Base-by-base conservation (phyloP, 2,888 invertebrate genomes). In the Synergus japonicus region DNA sequence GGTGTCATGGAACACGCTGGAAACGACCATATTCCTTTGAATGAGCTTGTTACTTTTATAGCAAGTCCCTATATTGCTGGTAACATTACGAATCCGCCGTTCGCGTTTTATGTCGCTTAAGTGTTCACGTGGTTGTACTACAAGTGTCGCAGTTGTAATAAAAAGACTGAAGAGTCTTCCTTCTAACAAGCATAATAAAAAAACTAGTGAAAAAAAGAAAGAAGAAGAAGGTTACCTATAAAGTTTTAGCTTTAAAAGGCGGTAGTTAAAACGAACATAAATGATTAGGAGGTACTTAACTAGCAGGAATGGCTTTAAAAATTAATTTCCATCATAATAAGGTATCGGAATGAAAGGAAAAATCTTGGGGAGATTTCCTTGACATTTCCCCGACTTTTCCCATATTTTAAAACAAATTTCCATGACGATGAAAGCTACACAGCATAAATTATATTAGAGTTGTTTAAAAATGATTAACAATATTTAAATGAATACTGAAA, bases 11-110 rank as follows among this genome's bases (percentile, higher is more conserved):
- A 37, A 37, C 37, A 37, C 4, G 37, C 0, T 37, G 37, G 37
- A 5, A 73, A 73, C 49, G 73, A 73, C 73, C 73, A 54, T 73
- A 73, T 73, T 54, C 73, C 54, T 54, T 54, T 73, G 73, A 69
- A 69, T 69, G 73, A 54, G 54, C 73, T 73, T 73, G 73, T 73
- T 73, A 73, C 73, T 54, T 73, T 73, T 73, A 73, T 73, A 37
- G 69, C 49, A 37, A 54, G 54, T 37, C 37, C 54, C 15, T 54
- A n/a, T 54, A 73, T 73, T 73, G 73, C 54, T 54, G 73, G 54
- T 54, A 54, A 54, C 37, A 37, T 73, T 73, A 54, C 49, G 73
- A 73, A 73, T 49, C 37, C 73, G 54, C 73, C 73, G 49, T 73
- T 73, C 54, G 73, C 73, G 73, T 73, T 73, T 73, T 73, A 73